Evolutionary conservation across 2,888 invertebrate species (phyloP), one percentile per base, ranked within the genome.

Genomic region (Cremastobaeus sp.): DNA sequence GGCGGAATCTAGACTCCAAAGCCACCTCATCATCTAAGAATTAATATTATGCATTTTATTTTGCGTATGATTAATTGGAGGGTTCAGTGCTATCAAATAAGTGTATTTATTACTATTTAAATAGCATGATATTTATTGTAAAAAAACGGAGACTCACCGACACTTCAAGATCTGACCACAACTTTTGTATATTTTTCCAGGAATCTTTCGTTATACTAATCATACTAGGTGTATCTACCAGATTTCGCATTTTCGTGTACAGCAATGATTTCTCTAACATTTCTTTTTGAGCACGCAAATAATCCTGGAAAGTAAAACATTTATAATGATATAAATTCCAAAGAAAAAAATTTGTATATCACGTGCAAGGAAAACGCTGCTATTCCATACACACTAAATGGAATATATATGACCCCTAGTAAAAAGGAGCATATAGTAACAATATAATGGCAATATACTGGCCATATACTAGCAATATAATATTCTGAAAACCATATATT

Each of bases 1-100:
- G 74, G 91, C 91, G 0, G 94, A 92, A 87, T 98, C 98, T 78
- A 98, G 89, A 50, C 95, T 90, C 95, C 96, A 95, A 79, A 96
- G 91, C 97, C 98, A 98, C 83, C 93, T 91, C 81, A 93, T 90
- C 89, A 96, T 91, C 88, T 95, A 90, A 20, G 37, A 11, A n/a
- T 25, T 37, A 34, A 80, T 90, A 89, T 17, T 3, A 8, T 18
- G 28, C 25, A 34, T 74, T 39, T 20, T 30, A 48, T n/a, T n/a
- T n/a, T n/a, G n/a, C n/a, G n/a, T n/a, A n/a, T n/a, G n/a, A n/a
- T n/a, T n/a, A n/a, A n/a, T n/a, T n/a, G n/a, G n/a, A n/a, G n/a
- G 1, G 48, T 41, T 34, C n/a, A 8, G 34, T n/a, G 37, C 25
- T 41, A 1, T n/a, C n/a, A 35, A 30, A 37, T 35, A 45, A 55